Evolutionary conservation across 2,888 invertebrate genomes (phyloP).

Genomic region (Chirona hameri): DNA sequence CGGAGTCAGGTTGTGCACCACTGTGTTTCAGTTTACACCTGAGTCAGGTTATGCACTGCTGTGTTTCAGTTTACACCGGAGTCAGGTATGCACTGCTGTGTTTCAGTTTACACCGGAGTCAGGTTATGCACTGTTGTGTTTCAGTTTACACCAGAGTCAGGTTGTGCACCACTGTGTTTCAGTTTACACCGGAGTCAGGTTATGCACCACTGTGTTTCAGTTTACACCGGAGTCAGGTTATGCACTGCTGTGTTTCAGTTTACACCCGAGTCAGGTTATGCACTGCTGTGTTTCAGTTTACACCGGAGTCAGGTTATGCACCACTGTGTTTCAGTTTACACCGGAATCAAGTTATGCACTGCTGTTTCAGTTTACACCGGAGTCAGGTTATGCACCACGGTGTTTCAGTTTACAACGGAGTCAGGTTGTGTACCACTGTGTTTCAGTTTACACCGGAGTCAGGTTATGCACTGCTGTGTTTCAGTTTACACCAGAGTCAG

Average conservation of each 20-base stretch:
- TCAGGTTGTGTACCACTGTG: slow-evolving; percentile 45
- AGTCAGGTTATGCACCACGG: neutral
- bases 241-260: too few species aligned
- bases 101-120: too few species aligned
- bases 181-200: slow-evolving; percentile 64
- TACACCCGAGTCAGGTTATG: neutral
- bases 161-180: slow-evolving; percentile 34
- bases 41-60: neutral
- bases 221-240: too few species aligned
- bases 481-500: neutral
- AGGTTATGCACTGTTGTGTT: too few species aligned
- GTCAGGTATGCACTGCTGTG: slow-evolving; percentile 44
- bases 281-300: slow-evolving; percentile 51
- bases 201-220: too few species aligned
- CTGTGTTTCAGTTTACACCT: too few species aligned
- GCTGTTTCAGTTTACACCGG: too few species aligned
- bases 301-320: slow-evolving; percentile 59
- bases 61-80: slow-evolving; percentile 58
- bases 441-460: too few species aligned
- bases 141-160: neutral
- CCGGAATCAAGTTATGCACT: too few species aligned
- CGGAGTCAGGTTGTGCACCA: too few species aligned
- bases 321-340: too few species aligned
- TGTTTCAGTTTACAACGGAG: slow-evolving; percentile 58
- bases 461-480: too few species aligned